phyloP scores from a whole-genome alignment of 2,113 vertebrate genomes.

The Lonchura striata region DNA sequence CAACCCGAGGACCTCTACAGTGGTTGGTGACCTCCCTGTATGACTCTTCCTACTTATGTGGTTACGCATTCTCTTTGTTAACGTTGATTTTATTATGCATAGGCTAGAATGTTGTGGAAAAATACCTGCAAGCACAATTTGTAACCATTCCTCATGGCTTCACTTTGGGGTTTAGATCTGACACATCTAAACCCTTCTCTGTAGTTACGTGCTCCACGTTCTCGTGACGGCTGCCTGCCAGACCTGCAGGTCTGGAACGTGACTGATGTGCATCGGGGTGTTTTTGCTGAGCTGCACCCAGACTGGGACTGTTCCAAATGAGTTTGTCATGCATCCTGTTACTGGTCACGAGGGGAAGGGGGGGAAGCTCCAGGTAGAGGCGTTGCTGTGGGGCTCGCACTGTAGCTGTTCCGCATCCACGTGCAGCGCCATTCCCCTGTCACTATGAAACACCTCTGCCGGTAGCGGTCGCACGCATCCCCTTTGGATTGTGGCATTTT shows the following conservation, averaged over 20 bases:
- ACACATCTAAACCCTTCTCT: conserved; percentile 62
- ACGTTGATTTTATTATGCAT: conserved; percentile 19
- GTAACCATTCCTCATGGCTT: conserved; percentile 52
- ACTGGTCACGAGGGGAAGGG: background rate
- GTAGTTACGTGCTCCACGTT: conserved; percentile 47
- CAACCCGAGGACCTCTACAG: background rate
- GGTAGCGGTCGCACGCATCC: conserved; percentile 53
- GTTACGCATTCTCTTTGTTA: conserved; percentile 36
- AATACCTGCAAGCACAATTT: conserved; percentile 62
- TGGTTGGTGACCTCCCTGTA: conserved; percentile 42
- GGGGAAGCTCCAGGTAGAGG: background rate
- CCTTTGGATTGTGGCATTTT: conserved; percentile 71
- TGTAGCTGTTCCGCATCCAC: conserved; percentile 63
- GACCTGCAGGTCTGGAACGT: conserved; percentile 22
- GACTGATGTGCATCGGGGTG: conserved; percentile 9
- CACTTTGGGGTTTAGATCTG: conserved; percentile 47
- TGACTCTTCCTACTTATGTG: conserved; percentile 38
- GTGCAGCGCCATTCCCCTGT: conserved; percentile 63
- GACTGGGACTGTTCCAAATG: background rate
- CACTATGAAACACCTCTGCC: conserved; percentile 46
- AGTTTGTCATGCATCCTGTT: conserved; percentile 49
- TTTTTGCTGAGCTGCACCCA: background rate
- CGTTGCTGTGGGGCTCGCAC: conserved; percentile 45
- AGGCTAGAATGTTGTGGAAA: conserved; percentile 45
- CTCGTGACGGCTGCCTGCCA: conserved; percentile 13